Conservation (phyloP, 2,888 invertebrate genomes). For the Oxyteleia sp. region DNA sequence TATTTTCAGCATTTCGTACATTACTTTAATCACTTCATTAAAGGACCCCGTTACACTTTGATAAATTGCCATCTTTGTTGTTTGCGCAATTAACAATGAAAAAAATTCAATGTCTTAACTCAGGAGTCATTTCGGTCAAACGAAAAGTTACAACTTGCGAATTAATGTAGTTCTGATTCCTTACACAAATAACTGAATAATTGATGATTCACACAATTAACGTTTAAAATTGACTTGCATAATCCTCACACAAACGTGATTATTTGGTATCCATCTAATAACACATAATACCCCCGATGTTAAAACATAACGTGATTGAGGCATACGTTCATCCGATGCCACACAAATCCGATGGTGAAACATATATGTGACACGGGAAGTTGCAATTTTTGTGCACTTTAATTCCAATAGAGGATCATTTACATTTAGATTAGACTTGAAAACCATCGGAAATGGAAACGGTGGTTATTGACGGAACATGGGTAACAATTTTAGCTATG, state of each 20-base stretch:
- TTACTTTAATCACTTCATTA: conserved; percentile 7
- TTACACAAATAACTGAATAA: not conserved
- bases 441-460: conserved; percentile 77
- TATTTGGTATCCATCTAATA: conserved; percentile 18
- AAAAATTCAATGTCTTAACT: no score
- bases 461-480: conserved; percentile 72
- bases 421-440: conserved; percentile 79
- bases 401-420: conserved; percentile 70
- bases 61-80: not conserved
- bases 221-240: conserved; percentile 3
- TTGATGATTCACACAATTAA: conserved; percentile 25
- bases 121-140: no score
- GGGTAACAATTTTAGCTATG: conserved; percentile 79
- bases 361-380: not conserved
- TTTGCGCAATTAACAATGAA: not conserved
- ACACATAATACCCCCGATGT: conserved; percentile 2
- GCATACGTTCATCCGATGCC: no score
- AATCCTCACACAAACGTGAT: no score
- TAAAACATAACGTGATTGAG: no score
- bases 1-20: not conserved
- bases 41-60: not conserved
- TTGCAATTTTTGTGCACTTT: conserved; percentile 41
- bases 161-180: not conserved
- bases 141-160: not conserved
- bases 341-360: not conserved